A percentile compares a stretch with the other conserved stretches of the same genome.
phyloP scores from a whole-genome alignment of 2,888 invertebrate genomes.

The Pteria penguin region DNA sequence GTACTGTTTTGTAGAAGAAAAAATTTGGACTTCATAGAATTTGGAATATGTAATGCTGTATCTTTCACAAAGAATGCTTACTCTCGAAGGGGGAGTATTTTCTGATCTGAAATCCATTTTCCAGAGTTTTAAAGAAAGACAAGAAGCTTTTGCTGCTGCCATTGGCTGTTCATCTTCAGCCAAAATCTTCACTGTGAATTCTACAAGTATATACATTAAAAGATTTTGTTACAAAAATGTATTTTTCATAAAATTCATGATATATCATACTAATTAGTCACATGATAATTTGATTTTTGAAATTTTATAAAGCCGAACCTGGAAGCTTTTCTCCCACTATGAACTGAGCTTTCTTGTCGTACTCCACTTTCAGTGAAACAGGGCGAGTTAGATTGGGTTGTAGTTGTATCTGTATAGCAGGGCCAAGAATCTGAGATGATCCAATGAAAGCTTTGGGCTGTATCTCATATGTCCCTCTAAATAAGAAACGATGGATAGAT shows the following conservation, averaged over 20 bases:
- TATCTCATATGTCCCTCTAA: conserved; percentile 77
- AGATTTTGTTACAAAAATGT: too few species aligned
- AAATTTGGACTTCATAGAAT: too few species aligned
- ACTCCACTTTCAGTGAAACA: conserved; percentile 67
- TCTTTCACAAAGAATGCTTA: too few species aligned
- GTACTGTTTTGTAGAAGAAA: too few species aligned
- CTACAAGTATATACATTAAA: too few species aligned
- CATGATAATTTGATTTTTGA: too few species aligned
- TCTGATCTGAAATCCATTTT: conserved; percentile 60
- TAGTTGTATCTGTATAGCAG: conserved; percentile 73
- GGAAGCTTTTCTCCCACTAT: conserved; percentile 69
- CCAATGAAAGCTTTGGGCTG: conserved; percentile 73
- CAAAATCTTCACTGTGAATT: conserved; percentile 71
- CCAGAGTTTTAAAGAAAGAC: conserved; percentile 76
- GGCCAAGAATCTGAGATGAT: conserved; percentile 52
- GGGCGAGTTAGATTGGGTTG: conserved; percentile 76
- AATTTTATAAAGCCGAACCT: too few species aligned
- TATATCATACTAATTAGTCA: too few species aligned
- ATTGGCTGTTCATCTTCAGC: conserved; percentile 74
- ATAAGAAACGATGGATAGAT: too few species aligned
- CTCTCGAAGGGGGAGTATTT: conserved; percentile 61
- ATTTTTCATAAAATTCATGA: too few species aligned
- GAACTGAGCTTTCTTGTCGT: conserved; percentile 66
- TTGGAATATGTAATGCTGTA: too few species aligned
- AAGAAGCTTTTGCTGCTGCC: conserved; percentile 64